Evolutionary conservation across 1,140 invertebrate genomes (phyloP).

Genomic region (Platyura marginata): DNA sequence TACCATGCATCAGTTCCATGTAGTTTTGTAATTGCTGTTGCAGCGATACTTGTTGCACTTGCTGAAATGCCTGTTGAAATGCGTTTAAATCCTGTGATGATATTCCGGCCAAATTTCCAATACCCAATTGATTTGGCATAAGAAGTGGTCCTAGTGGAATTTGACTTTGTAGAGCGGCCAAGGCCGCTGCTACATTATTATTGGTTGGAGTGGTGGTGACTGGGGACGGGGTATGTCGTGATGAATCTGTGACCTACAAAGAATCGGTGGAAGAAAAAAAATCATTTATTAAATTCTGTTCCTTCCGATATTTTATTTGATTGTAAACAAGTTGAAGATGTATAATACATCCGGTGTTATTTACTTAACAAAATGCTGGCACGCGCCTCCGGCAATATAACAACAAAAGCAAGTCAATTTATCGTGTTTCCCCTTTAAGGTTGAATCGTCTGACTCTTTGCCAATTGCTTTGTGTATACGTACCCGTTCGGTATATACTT

Average conservation of each 20-base stretch:
- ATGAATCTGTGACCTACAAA: neutral
- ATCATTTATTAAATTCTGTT: too few species aligned
- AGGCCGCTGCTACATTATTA: neutral
- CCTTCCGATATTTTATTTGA: too few species aligned
- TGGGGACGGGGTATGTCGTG: neutral
- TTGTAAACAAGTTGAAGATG: too few species aligned
- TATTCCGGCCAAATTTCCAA: constrained; percentile 7
- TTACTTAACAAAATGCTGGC: neutral
- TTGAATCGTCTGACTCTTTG: too few species aligned
- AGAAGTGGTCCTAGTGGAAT: constrained; percentile 6
- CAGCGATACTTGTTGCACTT: constrained; percentile 4
- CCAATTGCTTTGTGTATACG: too few species aligned
- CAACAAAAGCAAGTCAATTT: neutral
- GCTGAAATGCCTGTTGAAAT: constrained; percentile 21
- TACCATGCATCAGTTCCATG: constrained; percentile 19
- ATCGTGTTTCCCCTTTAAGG: neutral
- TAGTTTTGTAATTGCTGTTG: constrained; percentile 16
- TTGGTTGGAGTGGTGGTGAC: neutral
- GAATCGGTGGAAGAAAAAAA: too few species aligned
- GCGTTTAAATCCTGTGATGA: constrained; percentile 8
- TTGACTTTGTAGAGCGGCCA: constrained; percentile 8
- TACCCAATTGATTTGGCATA: constrained; percentile 9
- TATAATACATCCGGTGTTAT: neutral
- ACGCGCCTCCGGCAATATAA: constrained; percentile 1
- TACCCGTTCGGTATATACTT: too few species aligned